These are phyloP conservation scores for Himalopsyche kuldschensis DNA, from an alignment of 2,888 invertebrate genomes.

Conservation along the genomic window DNA sequence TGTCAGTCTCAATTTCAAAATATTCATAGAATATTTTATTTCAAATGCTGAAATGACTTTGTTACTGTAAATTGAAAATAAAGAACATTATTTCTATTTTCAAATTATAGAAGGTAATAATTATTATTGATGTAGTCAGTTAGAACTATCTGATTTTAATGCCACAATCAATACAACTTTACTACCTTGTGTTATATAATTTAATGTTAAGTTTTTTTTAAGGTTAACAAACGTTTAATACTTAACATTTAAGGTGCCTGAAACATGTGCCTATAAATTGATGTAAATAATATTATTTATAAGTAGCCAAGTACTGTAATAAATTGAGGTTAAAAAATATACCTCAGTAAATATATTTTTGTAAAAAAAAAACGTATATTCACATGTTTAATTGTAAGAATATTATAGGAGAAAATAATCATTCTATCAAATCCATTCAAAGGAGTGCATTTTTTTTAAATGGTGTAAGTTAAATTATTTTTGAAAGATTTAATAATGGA, in stretches of 20 bases:
- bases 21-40: too few species aligned
- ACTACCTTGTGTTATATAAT: background rate
- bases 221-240: background rate
- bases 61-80: too few species aligned
- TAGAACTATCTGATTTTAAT: background rate
- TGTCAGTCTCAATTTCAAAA: too few species aligned
- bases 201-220: background rate
- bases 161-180: background rate
- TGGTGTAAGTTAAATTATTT: too few species aligned
- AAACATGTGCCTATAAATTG: constrained; percentile 30
- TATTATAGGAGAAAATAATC: background rate
- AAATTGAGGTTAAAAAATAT: background rate
- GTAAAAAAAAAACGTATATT: background rate
- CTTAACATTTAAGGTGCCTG: constrained; percentile 26
- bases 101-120: background rate
- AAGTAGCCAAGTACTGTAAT: constrained; percentile 3
- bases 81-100: too few species aligned
- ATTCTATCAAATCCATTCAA: background rate
- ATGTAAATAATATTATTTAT: constrained; percentile 12
- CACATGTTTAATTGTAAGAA: background rate
- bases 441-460: too few species aligned
- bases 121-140: background rate
- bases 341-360: background rate
- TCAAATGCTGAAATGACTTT: too few species aligned
- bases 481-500: too few species aligned